Base-by-base conservation (phyloP, 2,113 vertebrate species). In the Vulpes lagopus region DNA sequence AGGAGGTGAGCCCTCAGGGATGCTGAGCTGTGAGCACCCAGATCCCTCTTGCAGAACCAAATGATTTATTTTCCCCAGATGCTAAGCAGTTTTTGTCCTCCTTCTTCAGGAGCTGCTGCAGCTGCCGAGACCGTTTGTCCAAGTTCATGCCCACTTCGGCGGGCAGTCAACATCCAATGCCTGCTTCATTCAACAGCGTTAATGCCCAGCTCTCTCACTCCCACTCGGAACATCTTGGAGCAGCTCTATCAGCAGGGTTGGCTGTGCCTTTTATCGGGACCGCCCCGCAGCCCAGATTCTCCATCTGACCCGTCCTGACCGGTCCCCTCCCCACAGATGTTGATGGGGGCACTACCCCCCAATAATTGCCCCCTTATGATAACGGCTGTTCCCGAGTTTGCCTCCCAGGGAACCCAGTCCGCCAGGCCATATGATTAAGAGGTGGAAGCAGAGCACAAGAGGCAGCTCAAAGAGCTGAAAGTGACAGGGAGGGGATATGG, bases 401-500 rank as follows among this genome's bases (percentile, higher is more conserved):
- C 55, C 79, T 62, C 89, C 76, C 83, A 78, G 49, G 38, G 19
- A 92, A 51, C 15, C 59, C 16, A 83, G 30, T 1, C 67, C 15
- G 3, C 23, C 23, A 73, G 0, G 25, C 38, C 9, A 19, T 4
- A 11, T 74, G 62, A 82, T 49, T 53, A 25, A 86, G 10, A 89
- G 88, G 53, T 7, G 32, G 14, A 81, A 9, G 67, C 1, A 65
- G n/a, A 43, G 62, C n/a, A 82, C 60, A 71, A 19, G 49, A 43
- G 8, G 57, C 43, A 27, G 16, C 1, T 22, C 49, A 30, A 78
- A 30, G 55, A 59, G 5, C 8, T 25, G 32, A 43, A 73, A 32
- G 6, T 38, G 23, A 65, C 7, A 2, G 5, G 1, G 11, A 86
- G 5, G 25, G 3, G 2, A 38, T 27, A 32, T 11, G 5, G 27